Evolutionary conservation across 1,140 invertebrate species (phyloP).

Genomic region (Lethrus apterus): DNA sequence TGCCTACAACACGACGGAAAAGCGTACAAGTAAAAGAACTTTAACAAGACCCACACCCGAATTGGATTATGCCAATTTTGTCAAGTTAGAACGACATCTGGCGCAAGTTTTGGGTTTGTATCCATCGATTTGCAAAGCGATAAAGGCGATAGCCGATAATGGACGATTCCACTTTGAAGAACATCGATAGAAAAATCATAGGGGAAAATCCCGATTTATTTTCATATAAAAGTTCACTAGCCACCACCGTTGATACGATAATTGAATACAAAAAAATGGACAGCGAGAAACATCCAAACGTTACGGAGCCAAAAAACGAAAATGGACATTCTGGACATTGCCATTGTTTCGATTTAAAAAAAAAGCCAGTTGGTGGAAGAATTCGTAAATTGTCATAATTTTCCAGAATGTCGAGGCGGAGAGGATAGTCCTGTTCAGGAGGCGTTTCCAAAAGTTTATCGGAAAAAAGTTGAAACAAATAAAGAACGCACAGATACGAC

Average conservation of each 20-base stretch:
- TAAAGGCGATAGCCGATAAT: constrained; percentile 2
- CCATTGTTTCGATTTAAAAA: too few relatives aligned
- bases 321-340: too few relatives aligned
- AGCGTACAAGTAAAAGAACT: background rate
- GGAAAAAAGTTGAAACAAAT: too few relatives aligned
- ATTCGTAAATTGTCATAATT: too few relatives aligned
- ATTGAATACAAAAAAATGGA: constrained; percentile 1
- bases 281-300: too few relatives aligned
- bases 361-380: too few relatives aligned
- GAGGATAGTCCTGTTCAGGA: too few relatives aligned
- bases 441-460: too few relatives aligned
- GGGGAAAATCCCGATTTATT: background rate
- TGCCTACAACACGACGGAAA: background rate
- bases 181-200: background rate
- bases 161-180: background rate
- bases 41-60: background rate
- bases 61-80: constrained; percentile 2
- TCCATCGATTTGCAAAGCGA: constrained; percentile 8
- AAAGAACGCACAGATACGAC: background rate
- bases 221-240: constrained; percentile 1
- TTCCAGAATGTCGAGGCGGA: too few relatives aligned
- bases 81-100: constrained; percentile 6
- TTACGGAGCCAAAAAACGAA: too few relatives aligned
- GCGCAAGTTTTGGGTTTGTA: constrained; percentile 6
- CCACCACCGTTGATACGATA: constrained; percentile 6